Evolutionary conservation across 2,888 invertebrate species (phyloP).

Genomic region (Meganola albula): DNA sequence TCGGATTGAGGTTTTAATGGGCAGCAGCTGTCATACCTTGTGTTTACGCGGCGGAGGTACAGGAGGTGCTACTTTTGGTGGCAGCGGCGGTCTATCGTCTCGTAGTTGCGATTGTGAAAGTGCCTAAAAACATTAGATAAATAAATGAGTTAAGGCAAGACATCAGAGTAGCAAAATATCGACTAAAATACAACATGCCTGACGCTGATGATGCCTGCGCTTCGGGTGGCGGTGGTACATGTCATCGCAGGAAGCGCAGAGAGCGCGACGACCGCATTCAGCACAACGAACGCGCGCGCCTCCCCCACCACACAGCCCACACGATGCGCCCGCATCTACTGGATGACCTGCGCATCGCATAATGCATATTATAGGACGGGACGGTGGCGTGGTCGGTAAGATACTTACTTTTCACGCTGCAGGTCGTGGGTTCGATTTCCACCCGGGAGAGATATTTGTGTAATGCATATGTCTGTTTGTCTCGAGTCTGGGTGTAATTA

Average conservation of each 20-base stretch:
- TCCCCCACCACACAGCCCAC: slow-evolving; percentile 91
- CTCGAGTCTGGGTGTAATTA: too few relatives aligned
- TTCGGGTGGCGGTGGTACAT: slow-evolving; percentile 97
- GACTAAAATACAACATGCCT: slow-evolving; percentile 68
- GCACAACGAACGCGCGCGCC: slow-evolving; percentile 89
- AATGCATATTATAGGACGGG: too few relatives aligned
- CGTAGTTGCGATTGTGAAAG: slow-evolving; percentile 52
- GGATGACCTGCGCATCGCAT: slow-evolving; percentile 79
- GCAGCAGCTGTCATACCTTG: slow-evolving; percentile 56
- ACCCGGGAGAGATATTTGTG: too few relatives aligned
- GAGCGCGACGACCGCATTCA: slow-evolving; percentile 88
- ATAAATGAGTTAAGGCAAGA: not conserved
- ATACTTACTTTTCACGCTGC: too few relatives aligned
- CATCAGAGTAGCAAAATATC: not conserved
- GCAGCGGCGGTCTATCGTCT: slow-evolving; percentile 68
- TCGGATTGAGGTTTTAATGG: not conserved
- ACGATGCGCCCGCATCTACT: slow-evolving; percentile 73
- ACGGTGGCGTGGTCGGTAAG: too few relatives aligned
- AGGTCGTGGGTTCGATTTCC: too few relatives aligned
- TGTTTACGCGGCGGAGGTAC: slow-evolving; percentile 71
- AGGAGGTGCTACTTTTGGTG: slow-evolving; percentile 64
- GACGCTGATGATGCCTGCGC: slow-evolving; percentile 86
- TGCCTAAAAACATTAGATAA: slow-evolving; percentile 40
- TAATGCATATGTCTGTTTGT: too few relatives aligned
- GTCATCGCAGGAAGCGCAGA: slow-evolving; percentile 94